Evolutionary conservation across 2,888 invertebrate genomes (phyloP).

Genomic region (Trichogramma dendrolimi): DNA sequence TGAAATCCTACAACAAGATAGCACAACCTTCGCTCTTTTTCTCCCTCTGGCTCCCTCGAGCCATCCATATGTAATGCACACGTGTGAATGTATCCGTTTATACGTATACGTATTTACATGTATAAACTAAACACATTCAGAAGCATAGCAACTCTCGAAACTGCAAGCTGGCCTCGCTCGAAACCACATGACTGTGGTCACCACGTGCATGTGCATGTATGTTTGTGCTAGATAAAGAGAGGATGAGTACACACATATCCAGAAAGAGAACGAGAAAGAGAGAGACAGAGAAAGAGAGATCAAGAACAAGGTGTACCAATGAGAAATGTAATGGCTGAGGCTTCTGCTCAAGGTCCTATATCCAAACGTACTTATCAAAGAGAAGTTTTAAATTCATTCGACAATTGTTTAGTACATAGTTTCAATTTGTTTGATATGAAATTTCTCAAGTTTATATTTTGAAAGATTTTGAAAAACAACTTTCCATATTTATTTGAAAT

Average conservation of each 20-base stretch:
- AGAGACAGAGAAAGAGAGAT: slow-evolving; percentile 2
- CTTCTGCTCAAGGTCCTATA: too few species aligned
- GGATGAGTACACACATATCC: slow-evolving; percentile 3
- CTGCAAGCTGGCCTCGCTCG: neutral
- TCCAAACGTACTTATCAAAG: too few species aligned
- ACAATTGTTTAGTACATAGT: too few species aligned
- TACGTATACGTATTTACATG: too few species aligned
- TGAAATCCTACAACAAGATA: slow-evolving; percentile 14
- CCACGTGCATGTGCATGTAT: too few species aligned
- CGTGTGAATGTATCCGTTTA: slow-evolving; percentile 15
- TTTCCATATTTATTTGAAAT: too few species aligned
- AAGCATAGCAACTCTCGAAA: neutral
- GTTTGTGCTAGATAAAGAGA: slow-evolving; percentile 1
- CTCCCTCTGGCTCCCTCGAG: slow-evolving; percentile 7
- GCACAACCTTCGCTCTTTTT: neutral
- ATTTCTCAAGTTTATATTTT: too few species aligned
- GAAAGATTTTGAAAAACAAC: too few species aligned
- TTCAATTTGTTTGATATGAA: too few species aligned
- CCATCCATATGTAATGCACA: slow-evolving; percentile 31
- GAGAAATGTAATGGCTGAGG: neutral
- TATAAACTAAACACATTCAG: too few species aligned
- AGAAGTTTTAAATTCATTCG: too few species aligned
- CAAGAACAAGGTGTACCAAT: neutral
- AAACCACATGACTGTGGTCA: slow-evolving; percentile 10
- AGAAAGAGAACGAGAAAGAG: neutral